Conservation (phyloP, 2,113 vertebrate species). For the Phyllostomus discolor region DNA sequence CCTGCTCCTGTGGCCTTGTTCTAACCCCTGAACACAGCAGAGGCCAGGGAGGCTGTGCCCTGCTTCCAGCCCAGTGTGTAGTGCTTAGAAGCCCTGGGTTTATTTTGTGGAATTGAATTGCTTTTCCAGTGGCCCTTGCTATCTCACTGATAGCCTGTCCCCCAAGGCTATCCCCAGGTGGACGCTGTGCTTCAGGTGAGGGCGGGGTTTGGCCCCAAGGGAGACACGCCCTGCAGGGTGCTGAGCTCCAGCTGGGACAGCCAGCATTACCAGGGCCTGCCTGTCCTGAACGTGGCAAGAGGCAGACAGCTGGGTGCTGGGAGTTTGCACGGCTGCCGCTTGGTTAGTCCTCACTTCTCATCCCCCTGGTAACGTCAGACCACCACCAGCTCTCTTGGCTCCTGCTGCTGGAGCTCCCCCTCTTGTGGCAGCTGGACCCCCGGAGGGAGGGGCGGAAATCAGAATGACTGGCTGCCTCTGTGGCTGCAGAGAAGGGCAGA, state of each 20-base stretch:
- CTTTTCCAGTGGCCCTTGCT: neutral
- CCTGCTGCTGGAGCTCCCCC: neutral
- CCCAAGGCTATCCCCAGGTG: neutral
- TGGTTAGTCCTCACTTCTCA: neutral
- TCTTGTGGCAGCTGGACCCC: neutral
- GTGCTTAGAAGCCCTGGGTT: neutral
- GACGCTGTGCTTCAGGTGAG: neutral
- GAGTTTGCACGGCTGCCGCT: neutral
- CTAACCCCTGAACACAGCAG: accelerated
- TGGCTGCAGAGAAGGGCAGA: neutral
- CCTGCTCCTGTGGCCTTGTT: slow-evolving; percentile 27
- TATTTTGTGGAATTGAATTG: neutral
- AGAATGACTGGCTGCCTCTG: neutral
- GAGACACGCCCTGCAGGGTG: neutral
- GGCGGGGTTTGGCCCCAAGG: neutral
- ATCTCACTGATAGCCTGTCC: neutral
- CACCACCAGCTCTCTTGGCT: neutral
- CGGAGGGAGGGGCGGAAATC: neutral
- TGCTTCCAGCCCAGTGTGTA: neutral
- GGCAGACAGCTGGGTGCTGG: neutral
- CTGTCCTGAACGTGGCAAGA: neutral
- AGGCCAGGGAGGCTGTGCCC: accelerated
- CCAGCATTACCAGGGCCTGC: neutral
- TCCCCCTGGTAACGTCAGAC: neutral
- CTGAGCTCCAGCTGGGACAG: neutral